A percentile compares a stretch with the other conserved stretches of the same genome.
Evolutionary conservation across 2,888 invertebrate genomes (phyloP).

Genomic region (Drosophila dives): DNA sequence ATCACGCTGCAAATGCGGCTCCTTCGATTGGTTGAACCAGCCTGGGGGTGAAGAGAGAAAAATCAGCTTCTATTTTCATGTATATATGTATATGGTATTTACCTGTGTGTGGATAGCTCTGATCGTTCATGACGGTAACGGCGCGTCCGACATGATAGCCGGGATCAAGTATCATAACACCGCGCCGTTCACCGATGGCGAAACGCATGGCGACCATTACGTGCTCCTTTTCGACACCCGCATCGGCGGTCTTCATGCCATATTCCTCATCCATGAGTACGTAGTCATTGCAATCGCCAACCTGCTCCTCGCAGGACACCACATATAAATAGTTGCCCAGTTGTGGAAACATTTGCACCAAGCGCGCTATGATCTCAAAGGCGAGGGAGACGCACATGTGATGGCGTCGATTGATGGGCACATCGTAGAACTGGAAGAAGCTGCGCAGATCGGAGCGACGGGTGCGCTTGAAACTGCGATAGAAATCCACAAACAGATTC

Average conservation of each 20-base stretch:
- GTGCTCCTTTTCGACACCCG: constrained; percentile 92
- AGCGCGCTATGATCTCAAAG: constrained; percentile 90
- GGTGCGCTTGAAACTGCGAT: constrained; percentile 88
- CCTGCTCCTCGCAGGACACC: constrained; percentile 95
- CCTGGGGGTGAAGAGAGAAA: constrained; percentile 84
- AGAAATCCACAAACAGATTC: constrained; percentile 91
- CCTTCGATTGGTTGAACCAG: constrained; percentile 94
- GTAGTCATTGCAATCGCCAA: constrained; percentile 87
- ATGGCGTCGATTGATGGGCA: constrained; percentile 91
- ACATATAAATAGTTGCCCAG: constrained; percentile 89
- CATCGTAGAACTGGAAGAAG: constrained; percentile 91
- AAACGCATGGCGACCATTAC: constrained; percentile 92
- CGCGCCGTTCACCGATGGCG: constrained; percentile 89
- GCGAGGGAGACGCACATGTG: constrained; percentile 96
- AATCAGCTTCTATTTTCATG: not conserved
- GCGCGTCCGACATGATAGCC: constrained; percentile 95
- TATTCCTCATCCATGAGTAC: constrained; percentile 86
- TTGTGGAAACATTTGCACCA: constrained; percentile 89
- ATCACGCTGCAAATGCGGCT: constrained; percentile 91
- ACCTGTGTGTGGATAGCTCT: constrained; percentile 92
- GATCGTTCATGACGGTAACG: constrained; percentile 94
- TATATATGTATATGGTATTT: not conserved
- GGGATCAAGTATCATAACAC: constrained; percentile 93
- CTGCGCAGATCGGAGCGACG: constrained; percentile 88
- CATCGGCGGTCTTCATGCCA: constrained; percentile 84